A percentile compares a stretch with the other conserved stretches of the same genome.
These are phyloP conservation scores for Chrysomallon squamiferum DNA, from an alignment of 1,140 invertebrate species.

Conservation along the genomic window DNA sequence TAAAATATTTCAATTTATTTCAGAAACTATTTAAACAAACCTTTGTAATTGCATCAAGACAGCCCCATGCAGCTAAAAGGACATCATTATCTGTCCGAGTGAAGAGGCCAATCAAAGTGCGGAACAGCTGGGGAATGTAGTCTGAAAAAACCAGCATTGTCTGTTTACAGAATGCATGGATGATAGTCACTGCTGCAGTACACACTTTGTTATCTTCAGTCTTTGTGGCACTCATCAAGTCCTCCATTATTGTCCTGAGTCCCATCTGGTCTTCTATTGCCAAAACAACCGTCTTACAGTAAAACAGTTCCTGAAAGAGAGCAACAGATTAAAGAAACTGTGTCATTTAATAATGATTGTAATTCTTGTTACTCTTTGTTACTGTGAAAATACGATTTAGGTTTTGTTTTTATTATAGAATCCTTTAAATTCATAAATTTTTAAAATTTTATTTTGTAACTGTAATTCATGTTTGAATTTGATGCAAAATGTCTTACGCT, in stretches of 20 bases:
- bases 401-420: too few species aligned
- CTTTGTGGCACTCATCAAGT: slow-evolving; percentile 70
- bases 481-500: too few species aligned
- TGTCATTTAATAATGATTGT: neutral
- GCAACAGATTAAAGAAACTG: neutral
- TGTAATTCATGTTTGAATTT: too few species aligned
- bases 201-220: slow-evolving; percentile 45
- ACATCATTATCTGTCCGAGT: slow-evolving; percentile 82
- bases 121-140: slow-evolving; percentile 86
- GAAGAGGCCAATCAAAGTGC: slow-evolving; percentile 86
- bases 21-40: slow-evolving; percentile 52
- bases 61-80: slow-evolving; percentile 86
- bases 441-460: too few species aligned
- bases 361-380: neutral
- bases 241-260: slow-evolving; percentile 87
- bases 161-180: slow-evolving; percentile 89
- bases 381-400: too few species aligned
- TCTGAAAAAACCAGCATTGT: slow-evolving; percentile 81
- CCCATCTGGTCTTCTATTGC: slow-evolving; percentile 84
- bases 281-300: slow-evolving; percentile 91
- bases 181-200: slow-evolving; percentile 80
- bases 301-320: slow-evolving; percentile 75
- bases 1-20: too few species aligned
- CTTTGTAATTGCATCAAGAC: slow-evolving; percentile 88
- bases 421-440: too few species aligned